A percentile compares a stretch with the other conserved stretches of the same genome.
Evolutionary conservation across 23 tunicate species (phyloP).

Genomic region (Aplidium turbinatum): DNA sequence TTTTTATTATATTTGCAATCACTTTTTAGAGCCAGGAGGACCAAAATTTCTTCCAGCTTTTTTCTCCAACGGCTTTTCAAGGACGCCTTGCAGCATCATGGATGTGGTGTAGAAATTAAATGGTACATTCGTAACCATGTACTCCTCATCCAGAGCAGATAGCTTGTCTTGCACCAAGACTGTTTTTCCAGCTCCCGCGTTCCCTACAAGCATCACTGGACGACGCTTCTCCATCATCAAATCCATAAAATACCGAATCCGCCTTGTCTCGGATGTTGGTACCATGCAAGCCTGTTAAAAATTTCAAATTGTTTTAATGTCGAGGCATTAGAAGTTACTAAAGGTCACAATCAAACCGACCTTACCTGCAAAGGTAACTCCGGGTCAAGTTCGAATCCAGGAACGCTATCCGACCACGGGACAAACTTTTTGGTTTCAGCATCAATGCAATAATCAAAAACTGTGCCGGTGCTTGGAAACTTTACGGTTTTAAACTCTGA

Average conservation of each 20-base stretch:
- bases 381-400: conserved; percentile 86
- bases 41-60: conserved; percentile 99
- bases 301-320: not conserved
- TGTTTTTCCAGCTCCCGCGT: conserved; percentile 96
- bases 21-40: conserved; percentile 97
- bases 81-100: conserved; percentile 89
- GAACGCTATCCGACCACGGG: conserved; percentile 93
- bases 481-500: conserved; percentile 93
- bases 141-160: conserved; percentile 68
- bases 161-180: conserved; percentile 95
- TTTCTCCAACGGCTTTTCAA: conserved; percentile 96
- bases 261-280: conserved; percentile 90
- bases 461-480: conserved; percentile 92
- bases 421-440: conserved; percentile 83
- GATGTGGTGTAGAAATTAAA: conserved; percentile 99
- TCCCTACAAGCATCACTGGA: conserved; percentile 96
- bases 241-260: conserved; percentile 97
- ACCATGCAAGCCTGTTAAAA: conserved; percentile 90
- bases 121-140: conserved; percentile 95
- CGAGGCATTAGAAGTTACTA: too few relatives aligned
- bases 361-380: conserved; percentile 90
- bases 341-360: too few relatives aligned
- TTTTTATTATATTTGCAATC: too few relatives aligned
- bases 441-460: conserved; percentile 97
- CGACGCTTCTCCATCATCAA: conserved; percentile 88